Conservation (phyloP, 2,888 invertebrate species). For the Melanotus villosus region DNA sequence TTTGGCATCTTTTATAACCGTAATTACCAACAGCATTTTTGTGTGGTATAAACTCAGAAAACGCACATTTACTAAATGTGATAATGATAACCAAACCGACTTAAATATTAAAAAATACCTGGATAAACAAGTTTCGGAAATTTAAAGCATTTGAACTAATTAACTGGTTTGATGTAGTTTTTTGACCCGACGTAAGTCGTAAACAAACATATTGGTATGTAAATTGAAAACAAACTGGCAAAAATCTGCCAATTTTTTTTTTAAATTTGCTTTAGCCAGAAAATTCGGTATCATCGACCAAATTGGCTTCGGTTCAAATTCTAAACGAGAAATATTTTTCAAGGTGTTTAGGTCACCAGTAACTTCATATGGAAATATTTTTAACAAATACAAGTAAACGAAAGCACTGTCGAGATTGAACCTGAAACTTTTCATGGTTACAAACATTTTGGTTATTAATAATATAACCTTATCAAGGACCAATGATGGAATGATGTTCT, state of each 20-base stretch:
- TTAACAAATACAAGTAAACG: too few species aligned
- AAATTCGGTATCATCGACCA: conserved; percentile 5
- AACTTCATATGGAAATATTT: too few species aligned
- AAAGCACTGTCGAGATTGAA: too few species aligned
- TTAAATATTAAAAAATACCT: not conserved
- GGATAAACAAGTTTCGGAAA: not conserved
- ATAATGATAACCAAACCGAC: too few species aligned
- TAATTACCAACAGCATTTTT: too few species aligned
- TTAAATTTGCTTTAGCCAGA: not conserved
- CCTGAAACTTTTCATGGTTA: too few species aligned
- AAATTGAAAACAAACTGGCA: not conserved
- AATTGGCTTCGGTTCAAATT: conserved; percentile 2
- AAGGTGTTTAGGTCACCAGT: conserved; percentile 6
- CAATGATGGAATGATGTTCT: too few species aligned
- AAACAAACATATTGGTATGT: not conserved
- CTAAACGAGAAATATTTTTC: not conserved
- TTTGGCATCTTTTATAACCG: too few species aligned
- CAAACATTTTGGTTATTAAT: too few species aligned
- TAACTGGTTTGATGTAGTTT: conserved; percentile 1
- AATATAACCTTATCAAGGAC: too few species aligned
- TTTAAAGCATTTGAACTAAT: conserved; percentile 1
- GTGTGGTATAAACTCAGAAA: too few species aligned
- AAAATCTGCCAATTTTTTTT: conserved; percentile 8
- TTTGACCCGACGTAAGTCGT: not conserved
- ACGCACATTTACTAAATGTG: too few species aligned